phyloP scores from a whole-genome alignment of 2,888 invertebrate species.

The Sycophila texana region DNA sequence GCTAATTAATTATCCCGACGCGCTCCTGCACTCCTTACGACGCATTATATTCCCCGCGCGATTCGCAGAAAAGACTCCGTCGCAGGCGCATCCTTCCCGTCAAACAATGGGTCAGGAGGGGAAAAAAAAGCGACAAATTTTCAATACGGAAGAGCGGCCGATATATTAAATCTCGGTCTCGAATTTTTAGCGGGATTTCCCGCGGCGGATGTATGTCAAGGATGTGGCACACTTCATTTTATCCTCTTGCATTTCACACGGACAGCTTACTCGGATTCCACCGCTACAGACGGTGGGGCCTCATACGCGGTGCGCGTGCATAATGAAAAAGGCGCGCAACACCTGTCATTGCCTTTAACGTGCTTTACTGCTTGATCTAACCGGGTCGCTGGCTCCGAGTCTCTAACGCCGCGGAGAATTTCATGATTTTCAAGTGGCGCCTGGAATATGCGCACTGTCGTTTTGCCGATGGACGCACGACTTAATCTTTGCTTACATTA shows the following conservation, averaged over 20 bases:
- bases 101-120: background rate
- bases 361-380: slow-evolving; percentile 26
- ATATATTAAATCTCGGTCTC: slow-evolving; percentile 26
- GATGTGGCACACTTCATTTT: slow-evolving; percentile 53
- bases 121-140: slow-evolving; percentile 19
- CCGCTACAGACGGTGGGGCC: background rate
- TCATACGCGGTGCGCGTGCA: background rate
- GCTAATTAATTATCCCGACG: slow-evolving; percentile 21
- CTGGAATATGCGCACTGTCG: background rate
- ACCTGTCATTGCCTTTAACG: slow-evolving; percentile 36
- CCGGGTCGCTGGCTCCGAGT: background rate
- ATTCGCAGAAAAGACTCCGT: background rate
- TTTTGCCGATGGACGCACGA: too few species aligned
- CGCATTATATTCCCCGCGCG: background rate
- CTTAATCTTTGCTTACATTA: too few species aligned
- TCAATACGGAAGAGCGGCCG: slow-evolving; percentile 8
- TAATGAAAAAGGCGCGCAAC: slow-evolving; percentile 25
- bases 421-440: background rate
- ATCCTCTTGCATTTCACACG: slow-evolving; percentile 50
- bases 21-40: background rate
- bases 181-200: slow-evolving; percentile 16
- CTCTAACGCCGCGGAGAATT: background rate
- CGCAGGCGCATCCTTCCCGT: background rate
- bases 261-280: background rate
- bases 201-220: slow-evolving; percentile 49